Percentiles rank a stretch among this genome's conserved stretches.
phyloP scores from a whole-genome alignment of 2,888 invertebrate genomes.

The Melinopterus prodromus region DNA sequence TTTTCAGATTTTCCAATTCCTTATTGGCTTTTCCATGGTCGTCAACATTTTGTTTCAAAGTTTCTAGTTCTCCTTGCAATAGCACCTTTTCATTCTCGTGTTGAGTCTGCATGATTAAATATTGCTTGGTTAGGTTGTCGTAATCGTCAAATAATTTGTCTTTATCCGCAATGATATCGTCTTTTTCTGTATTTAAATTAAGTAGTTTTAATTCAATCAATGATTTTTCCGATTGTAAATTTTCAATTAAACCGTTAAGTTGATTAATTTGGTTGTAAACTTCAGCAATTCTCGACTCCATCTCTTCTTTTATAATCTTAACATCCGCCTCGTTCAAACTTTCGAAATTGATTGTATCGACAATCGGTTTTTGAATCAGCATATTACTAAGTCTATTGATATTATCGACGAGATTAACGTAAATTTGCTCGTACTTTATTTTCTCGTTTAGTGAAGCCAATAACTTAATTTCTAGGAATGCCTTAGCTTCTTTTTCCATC shows the following conservation, averaged over 20 bases:
- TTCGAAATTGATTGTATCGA: slow-evolving; percentile 13
- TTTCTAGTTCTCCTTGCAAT: slow-evolving; percentile 40
- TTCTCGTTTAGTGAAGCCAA: slow-evolving; percentile 39
- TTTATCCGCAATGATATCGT: slow-evolving; percentile 38
- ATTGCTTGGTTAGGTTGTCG: slow-evolving; percentile 52
- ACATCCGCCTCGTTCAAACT: slow-evolving; percentile 27
- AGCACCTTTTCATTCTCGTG: slow-evolving; percentile 48
- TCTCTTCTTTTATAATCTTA: slow-evolving; percentile 36
- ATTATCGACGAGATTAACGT: slow-evolving; percentile 18
- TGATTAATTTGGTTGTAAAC: slow-evolving; percentile 34
- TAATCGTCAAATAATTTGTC: slow-evolving; percentile 47
- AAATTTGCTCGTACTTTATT: slow-evolving; percentile 34
- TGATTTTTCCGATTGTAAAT: slow-evolving; percentile 46
- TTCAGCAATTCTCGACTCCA: slow-evolving; percentile 42
- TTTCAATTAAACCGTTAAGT: slow-evolving; percentile 37
- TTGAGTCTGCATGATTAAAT: slow-evolving; percentile 50
- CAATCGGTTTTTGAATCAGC: slow-evolving; percentile 30
- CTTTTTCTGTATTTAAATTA: slow-evolving; percentile 48
- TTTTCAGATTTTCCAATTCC: slow-evolving; percentile 39
- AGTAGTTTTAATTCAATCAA: slow-evolving; percentile 46
- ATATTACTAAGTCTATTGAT: slow-evolving; percentile 29
- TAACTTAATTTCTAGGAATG: slow-evolving; percentile 39
- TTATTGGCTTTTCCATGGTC: slow-evolving; percentile 18
- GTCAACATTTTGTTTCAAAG: slow-evolving; percentile 30
- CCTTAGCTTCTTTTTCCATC: slow-evolving; percentile 38